Conservation (phyloP, 2,113 vertebrate genomes). For the Onychorhynchus coronatus region DNA sequence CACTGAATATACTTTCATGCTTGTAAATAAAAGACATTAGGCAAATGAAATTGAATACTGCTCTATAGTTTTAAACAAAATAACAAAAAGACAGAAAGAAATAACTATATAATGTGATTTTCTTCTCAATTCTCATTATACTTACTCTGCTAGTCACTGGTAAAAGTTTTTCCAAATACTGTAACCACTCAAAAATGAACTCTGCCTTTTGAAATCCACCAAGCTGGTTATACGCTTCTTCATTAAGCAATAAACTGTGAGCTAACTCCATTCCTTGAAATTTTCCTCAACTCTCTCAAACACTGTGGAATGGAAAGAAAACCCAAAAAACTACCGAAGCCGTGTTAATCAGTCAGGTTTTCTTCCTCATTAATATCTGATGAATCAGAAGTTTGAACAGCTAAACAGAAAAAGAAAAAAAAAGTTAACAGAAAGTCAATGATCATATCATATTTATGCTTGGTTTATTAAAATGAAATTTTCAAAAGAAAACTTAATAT, state of each 20-base stretch:
- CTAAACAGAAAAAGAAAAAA: slow-evolving; percentile 5
- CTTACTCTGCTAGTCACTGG: slow-evolving; percentile 79
- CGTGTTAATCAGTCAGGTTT: neutral
- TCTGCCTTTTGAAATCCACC: slow-evolving; percentile 82
- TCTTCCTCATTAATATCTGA: neutral
- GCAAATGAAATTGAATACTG: neutral
- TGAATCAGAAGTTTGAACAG: neutral
- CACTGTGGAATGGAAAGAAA: neutral
- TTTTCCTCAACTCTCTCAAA: neutral
- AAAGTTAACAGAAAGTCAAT: neutral
- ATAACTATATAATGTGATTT: neutral
- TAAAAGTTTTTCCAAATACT: slow-evolving; percentile 85
- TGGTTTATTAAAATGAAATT: neutral
- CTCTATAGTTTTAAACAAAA: neutral
- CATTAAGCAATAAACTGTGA: slow-evolving; percentile 85
- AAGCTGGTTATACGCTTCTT: slow-evolving; percentile 78
- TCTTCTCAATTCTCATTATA: neutral
- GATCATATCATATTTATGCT: neutral
- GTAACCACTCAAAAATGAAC: slow-evolving; percentile 88
- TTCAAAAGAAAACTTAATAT: neutral
- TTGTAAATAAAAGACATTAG: neutral
- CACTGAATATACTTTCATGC: neutral
- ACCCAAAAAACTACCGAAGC: neutral
- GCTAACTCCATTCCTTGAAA: slow-evolving; percentile 83
- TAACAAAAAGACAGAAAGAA: neutral